phyloP scores from a whole-genome alignment of 1,140 invertebrate genomes.

The Bilobella aurantiaca region DNA sequence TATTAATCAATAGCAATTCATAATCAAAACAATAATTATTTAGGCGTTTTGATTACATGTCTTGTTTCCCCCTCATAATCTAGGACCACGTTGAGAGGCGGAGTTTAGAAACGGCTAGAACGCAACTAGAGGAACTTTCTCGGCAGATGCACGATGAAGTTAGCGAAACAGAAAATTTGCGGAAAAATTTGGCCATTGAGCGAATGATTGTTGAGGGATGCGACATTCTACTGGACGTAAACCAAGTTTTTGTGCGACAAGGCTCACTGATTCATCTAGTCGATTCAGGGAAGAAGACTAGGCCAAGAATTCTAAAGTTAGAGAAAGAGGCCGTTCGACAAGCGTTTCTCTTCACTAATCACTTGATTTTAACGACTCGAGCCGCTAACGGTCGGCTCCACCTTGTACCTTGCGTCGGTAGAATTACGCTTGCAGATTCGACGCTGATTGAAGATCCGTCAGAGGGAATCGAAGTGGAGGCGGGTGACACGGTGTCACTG shows the following conservation, averaged over 20 bases:
- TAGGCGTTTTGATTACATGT: not conserved
- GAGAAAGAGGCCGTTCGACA: conserved; percentile 65
- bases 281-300: conserved; percentile 42
- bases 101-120: conserved; percentile 74
- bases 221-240: conserved; percentile 85
- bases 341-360: conserved; percentile 80
- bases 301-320: conserved; percentile 42
- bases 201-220: conserved; percentile 91
- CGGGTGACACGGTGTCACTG: conserved; percentile 43
- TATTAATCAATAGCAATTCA: not conserved
- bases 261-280: conserved; percentile 55
- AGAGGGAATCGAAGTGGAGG: conserved; percentile 45
- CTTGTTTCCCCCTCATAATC: not conserved
- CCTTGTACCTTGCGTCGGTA: conserved; percentile 67
- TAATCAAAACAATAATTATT: no score
- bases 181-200: conserved; percentile 86
- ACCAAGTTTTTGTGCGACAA: conserved; percentile 81
- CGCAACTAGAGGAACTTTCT: conserved; percentile 79
- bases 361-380: conserved; percentile 67
- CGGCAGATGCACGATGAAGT: conserved; percentile 78
- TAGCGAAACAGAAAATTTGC: conserved; percentile 84
- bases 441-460: conserved; percentile 69
- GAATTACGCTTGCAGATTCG: conserved; percentile 72
- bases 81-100: conserved; percentile 84
- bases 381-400: conserved; percentile 74